These are phyloP conservation scores for Petrocephalus schoutedeni DNA, from an alignment of 2,797 vertebrate genomes.

Conservation along the genomic window DNA sequence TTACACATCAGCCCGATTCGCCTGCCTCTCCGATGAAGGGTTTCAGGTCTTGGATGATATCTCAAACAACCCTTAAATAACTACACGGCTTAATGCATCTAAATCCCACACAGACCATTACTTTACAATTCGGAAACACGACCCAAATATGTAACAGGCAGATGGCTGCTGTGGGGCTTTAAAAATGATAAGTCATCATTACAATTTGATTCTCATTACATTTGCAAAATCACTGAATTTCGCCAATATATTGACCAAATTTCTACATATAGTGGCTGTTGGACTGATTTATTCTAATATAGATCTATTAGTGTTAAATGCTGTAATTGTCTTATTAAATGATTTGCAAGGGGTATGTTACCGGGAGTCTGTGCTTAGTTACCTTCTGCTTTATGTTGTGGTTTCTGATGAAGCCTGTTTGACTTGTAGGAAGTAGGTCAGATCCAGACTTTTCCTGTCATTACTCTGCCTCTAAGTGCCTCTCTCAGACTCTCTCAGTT, in stretches of 20 bases:
- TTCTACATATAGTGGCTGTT: not conserved
- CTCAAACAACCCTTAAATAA: not conserved
- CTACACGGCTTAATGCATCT: not conserved
- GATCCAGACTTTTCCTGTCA: not conserved
- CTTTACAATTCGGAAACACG: not conserved
- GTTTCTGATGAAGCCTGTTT: not conserved
- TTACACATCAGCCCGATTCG: not conserved
- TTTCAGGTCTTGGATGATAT: slow-evolving; percentile 5
- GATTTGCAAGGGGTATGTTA: not conserved
- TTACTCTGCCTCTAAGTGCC: not conserved
- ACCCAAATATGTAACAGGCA: not conserved
- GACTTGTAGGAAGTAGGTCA: not conserved
- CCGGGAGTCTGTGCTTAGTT: not conserved
- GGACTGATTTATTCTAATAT: not conserved
- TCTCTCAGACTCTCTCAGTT: not conserved
- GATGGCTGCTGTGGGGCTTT: not conserved
- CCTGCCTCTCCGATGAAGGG: not conserved
- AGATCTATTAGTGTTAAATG: slow-evolving; percentile 2
- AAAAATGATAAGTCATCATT: not conserved
- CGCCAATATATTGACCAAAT: not conserved
- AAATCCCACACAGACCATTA: not conserved
- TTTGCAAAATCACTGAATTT: not conserved
- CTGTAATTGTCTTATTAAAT: not conserved
- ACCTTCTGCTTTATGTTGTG: not conserved
- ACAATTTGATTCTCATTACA: not conserved